These are phyloP conservation scores for Chaenodraco wilsoni DNA, from an alignment of 2,797 vertebrate genomes.

Conservation along the genomic window DNA sequence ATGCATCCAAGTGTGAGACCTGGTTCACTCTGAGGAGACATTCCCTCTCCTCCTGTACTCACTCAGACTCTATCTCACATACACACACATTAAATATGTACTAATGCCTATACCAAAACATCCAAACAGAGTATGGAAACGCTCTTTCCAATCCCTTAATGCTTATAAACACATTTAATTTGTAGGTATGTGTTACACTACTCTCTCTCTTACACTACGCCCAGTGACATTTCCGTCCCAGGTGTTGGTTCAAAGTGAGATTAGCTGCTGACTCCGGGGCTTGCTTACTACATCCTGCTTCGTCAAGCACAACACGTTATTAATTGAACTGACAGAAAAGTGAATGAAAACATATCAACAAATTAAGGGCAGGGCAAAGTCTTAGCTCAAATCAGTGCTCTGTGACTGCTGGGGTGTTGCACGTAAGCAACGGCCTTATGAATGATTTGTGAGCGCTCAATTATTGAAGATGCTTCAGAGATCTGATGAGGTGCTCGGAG, in stretches of 20 bases:
- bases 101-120: neutral
- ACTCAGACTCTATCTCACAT: neutral
- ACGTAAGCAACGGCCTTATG: slow-evolving; percentile 60
- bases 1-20: slow-evolving; percentile 47
- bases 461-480: slow-evolving; percentile 73
- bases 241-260: slow-evolving; percentile 60
- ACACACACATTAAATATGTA: neutral
- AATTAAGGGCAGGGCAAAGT: slow-evolving; percentile 6
- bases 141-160: neutral
- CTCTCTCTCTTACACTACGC: neutral
- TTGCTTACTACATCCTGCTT: slow-evolving; percentile 25
- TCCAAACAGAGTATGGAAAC: neutral
- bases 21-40: slow-evolving; percentile 20
- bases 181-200: slow-evolving; percentile 4
- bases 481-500: slow-evolving; percentile 72
- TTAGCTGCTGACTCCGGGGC: slow-evolving; percentile 41
- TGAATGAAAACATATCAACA: slow-evolving; percentile 22
- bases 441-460: slow-evolving; percentile 78
- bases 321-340: slow-evolving; percentile 29
- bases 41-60: slow-evolving; percentile 40
- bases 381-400: slow-evolving; percentile 20
- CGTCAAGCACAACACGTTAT: slow-evolving; percentile 37
- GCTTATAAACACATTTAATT: neutral
- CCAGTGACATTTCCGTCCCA: slow-evolving; percentile 13
- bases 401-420: slow-evolving; percentile 19